Percentiles rank a stretch among this genome's conserved stretches.
Evolutionary conservation across 2,888 invertebrate species (phyloP).

Genomic region (Abrostola triplasia): DNA sequence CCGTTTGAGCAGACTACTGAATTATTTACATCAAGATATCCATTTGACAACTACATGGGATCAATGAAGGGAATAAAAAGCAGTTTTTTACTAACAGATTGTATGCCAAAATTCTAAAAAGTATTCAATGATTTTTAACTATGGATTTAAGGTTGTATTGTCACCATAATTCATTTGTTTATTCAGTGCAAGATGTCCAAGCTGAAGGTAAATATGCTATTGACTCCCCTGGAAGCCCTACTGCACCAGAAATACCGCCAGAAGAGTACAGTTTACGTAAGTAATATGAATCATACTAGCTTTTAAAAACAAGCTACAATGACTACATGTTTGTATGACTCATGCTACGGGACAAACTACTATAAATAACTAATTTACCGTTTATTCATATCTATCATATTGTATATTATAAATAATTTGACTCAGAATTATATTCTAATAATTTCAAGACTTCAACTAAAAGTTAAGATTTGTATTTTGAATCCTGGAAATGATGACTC

Average conservation of each 20-base stretch:
- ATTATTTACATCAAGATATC: too few species aligned
- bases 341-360: slow-evolving; percentile 4
- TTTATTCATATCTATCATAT: background rate
- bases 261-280: slow-evolving; percentile 97
- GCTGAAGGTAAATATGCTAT: slow-evolving; percentile 98
- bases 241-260: slow-evolving; percentile 95
- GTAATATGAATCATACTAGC: slow-evolving; percentile 51
- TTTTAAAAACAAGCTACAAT: background rate
- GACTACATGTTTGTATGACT: slow-evolving; percentile 14
- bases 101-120: background rate
- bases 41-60: too few species aligned
- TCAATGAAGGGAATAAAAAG: too few species aligned
- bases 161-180: slow-evolving; percentile 67
- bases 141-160: background rate
- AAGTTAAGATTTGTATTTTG: too few species aligned
- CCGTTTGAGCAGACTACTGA: too few species aligned
- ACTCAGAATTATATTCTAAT: too few species aligned
- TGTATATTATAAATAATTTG: too few species aligned
- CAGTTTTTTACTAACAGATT: too few species aligned
- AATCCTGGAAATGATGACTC: too few species aligned
- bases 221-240: slow-evolving; percentile 98
- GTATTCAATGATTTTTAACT: background rate
- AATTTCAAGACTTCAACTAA: too few species aligned
- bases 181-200: slow-evolving; percentile 98
- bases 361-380: background rate